Conservation (phyloP, 1,140 invertebrate genomes). For the Daktulosphaira vitifoliae region DNA sequence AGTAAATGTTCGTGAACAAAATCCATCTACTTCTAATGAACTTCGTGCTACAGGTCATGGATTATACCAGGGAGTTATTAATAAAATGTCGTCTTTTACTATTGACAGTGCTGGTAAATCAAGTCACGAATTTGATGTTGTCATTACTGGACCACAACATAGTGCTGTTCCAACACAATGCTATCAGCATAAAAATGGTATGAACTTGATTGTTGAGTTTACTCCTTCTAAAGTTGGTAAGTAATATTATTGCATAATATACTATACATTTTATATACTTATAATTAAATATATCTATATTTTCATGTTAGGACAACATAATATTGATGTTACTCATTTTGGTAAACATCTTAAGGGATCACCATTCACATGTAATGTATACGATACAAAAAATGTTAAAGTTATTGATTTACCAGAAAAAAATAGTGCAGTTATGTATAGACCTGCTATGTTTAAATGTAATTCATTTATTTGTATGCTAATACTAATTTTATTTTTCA, state of each 20-base stretch:
- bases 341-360: conserved; percentile 87
- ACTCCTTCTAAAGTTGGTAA: conserved; percentile 67
- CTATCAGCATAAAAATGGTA: conserved; percentile 88
- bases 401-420: conserved; percentile 61
- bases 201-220: conserved; percentile 80
- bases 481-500: background rate
- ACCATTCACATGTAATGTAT: conserved; percentile 91
- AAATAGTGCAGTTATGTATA: conserved; percentile 69
- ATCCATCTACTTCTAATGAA: conserved; percentile 58
- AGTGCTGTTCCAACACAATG: conserved; percentile 85
- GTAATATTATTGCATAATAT: no score
- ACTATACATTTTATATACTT: no score
- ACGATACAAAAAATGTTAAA: conserved; percentile 73
- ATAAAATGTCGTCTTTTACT: conserved; percentile 72
- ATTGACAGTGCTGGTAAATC: conserved; percentile 78
- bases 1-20: conserved; percentile 48
- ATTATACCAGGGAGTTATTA: conserved; percentile 70
- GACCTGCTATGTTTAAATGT: conserved; percentile 75
- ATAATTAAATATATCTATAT: conserved; percentile 12
- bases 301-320: conserved; percentile 53
- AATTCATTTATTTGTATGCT: conserved; percentile 39
- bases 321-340: conserved; percentile 82
- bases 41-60: conserved; percentile 69
- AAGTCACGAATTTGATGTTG: conserved; percentile 82
- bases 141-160: conserved; percentile 76